Percentiles rank a stretch among this genome's conserved stretches.
Conservation (phyloP, 1,140 invertebrate genomes). For the Gyrodactylus salaris region DNA sequence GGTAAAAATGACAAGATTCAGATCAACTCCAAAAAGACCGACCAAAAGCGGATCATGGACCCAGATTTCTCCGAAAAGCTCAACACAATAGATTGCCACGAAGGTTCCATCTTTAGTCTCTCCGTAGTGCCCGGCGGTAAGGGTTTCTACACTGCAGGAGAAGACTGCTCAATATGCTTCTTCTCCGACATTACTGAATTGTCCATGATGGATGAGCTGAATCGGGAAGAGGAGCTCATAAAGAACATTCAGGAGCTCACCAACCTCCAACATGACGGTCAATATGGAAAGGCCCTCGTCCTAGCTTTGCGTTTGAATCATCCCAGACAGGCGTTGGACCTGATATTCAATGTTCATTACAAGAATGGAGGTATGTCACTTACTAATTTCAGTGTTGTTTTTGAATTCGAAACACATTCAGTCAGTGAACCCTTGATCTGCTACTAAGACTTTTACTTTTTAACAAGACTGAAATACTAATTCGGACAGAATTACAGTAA, state of each 20-base stretch:
- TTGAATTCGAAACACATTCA: too few relatives aligned
- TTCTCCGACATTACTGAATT: neutral
- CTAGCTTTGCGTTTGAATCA: neutral
- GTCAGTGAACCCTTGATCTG: too few relatives aligned
- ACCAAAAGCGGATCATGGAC: neutral
- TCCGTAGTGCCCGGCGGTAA: neutral
- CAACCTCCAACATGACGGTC: neutral
- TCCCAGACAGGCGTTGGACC: neutral
- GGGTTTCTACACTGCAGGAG: neutral
- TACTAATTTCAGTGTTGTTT: neutral
- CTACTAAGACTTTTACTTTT: too few relatives aligned
- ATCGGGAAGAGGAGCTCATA: neutral
- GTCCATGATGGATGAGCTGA: neutral
- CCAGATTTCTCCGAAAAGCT: neutral
- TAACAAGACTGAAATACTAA: too few relatives aligned
- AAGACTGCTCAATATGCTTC: neutral
- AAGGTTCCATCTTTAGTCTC: neutral
- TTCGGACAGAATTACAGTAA: too few relatives aligned
- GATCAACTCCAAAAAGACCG: neutral
- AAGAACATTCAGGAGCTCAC: neutral
- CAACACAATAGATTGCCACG: neutral
- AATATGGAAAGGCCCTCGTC: neutral
- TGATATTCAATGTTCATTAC: neutral
- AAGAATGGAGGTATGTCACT: neutral
- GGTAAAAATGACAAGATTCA: neutral